These are phyloP conservation scores for Hyperopisus bebe DNA, from an alignment of 2,113 vertebrate genomes.

Conservation along the genomic window DNA sequence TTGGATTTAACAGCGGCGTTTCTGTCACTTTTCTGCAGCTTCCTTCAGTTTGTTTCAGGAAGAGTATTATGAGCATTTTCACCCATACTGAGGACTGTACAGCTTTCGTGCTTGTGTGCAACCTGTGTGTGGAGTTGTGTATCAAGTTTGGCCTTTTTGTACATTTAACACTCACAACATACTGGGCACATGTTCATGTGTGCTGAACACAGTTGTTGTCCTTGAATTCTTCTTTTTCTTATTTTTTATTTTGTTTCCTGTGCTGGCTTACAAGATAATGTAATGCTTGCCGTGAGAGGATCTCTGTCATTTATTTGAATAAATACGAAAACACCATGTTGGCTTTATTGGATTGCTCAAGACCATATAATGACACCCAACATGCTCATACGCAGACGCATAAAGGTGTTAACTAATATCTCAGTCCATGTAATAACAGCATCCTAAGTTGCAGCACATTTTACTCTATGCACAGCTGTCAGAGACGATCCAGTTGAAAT, in stretches of 20 bases:
- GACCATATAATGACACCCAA: not conserved
- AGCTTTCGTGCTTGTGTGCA: conserved; percentile 65
- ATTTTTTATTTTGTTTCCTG: conserved; percentile 17
- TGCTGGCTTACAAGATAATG: conserved; percentile 62
- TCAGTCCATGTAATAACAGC: not conserved
- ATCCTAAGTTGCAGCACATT: not conserved
- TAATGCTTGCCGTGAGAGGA: conserved; percentile 52
- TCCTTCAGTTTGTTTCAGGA: conserved; percentile 56
- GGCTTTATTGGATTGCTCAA: not conserved
- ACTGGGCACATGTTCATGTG: conserved; percentile 54
- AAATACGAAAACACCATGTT: conserved; percentile 43
- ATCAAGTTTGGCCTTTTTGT: conserved; percentile 73
- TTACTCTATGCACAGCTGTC: not conserved
- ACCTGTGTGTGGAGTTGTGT: conserved; percentile 70
- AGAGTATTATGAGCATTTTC: conserved; percentile 75
- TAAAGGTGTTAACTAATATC: not conserved
- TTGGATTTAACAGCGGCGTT: conserved; percentile 34
- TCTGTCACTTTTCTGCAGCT: conserved; percentile 33
- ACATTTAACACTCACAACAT: conserved; percentile 52
- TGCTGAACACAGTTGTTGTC: conserved; percentile 54
- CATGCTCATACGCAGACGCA: not conserved
- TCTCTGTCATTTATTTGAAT: conserved; percentile 63
- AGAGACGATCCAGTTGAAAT: not conserved
- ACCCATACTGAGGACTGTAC: conserved; percentile 93
- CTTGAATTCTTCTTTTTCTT: conserved; percentile 41